A percentile compares a stretch with the other conserved stretches of the same genome.
Conservation (phyloP, 2,888 invertebrate genomes). For the Netelia inedita region DNA sequence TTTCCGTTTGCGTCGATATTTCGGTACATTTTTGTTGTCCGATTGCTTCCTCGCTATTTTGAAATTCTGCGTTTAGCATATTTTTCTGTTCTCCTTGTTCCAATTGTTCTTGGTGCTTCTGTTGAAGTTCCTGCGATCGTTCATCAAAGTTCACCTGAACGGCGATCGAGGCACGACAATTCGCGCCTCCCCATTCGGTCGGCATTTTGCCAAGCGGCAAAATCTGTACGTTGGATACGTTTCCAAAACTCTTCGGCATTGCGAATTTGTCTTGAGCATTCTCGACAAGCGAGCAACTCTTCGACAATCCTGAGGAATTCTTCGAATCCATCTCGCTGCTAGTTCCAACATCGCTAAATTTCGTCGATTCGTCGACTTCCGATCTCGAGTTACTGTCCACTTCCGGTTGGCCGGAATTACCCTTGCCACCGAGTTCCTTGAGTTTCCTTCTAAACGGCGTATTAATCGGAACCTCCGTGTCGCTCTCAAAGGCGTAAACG, state of each 20-base stretch:
- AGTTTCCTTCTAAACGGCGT: slow-evolving; percentile 86
- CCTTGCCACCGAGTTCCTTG: slow-evolving; percentile 77
- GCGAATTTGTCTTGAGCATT: slow-evolving; percentile 75
- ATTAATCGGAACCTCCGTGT: slow-evolving; percentile 87
- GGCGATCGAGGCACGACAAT: slow-evolving; percentile 86
- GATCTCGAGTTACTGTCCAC: slow-evolving; percentile 37
- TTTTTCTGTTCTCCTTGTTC: slow-evolving; percentile 75
- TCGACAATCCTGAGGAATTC: slow-evolving; percentile 11
- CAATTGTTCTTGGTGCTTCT: slow-evolving; percentile 74
- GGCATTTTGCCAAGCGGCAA: slow-evolving; percentile 82
- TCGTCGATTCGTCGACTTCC: slow-evolving; percentile 54
- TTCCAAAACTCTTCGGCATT: slow-evolving; percentile 80
- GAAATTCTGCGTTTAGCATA: slow-evolving; percentile 29
- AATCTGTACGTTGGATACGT: slow-evolving; percentile 80
- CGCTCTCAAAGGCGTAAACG: slow-evolving; percentile 90
- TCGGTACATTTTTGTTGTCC: slow-evolving; percentile 81
- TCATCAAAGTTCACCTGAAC: slow-evolving; percentile 87
- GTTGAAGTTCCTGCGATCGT: slow-evolving; percentile 72
- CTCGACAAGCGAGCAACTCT: slow-evolving; percentile 16
- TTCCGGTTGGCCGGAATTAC: slow-evolving; percentile 47
- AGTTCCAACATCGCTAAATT: slow-evolving; percentile 60
- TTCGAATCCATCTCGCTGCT: slow-evolving; percentile 57
- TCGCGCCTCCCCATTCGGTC: slow-evolving; percentile 83
- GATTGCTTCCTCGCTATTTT: slow-evolving; percentile 18
- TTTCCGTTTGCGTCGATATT: slow-evolving; percentile 85